These are phyloP conservation scores for Sitophilus oryzae DNA, from an alignment of 1,140 invertebrate species.

Conservation along the genomic window DNA sequence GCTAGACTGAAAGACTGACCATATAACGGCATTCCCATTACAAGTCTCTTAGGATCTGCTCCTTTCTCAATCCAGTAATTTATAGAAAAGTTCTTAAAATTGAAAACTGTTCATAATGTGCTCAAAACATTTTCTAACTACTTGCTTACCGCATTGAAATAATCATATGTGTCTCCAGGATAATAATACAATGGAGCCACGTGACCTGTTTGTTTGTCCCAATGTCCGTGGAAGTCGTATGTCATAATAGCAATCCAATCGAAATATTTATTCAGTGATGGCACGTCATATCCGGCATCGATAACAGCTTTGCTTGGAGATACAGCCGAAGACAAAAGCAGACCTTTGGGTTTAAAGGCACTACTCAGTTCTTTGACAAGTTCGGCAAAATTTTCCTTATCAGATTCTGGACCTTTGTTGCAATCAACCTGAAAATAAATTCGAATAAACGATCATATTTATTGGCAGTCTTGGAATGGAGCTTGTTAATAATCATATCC, in stretches of 20 bases:
- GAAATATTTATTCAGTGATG: constrained; percentile 60
- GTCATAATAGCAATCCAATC: constrained; percentile 89
- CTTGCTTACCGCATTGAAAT: constrained; percentile 64
- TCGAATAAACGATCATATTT: too few species aligned
- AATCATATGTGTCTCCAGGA: constrained; percentile 64
- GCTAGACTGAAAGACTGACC: constrained; percentile 75
- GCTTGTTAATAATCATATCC: too few species aligned
- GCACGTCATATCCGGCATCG: constrained; percentile 73
- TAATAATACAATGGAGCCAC: constrained; percentile 72
- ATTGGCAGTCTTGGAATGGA: too few species aligned
- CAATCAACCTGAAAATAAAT: constrained; percentile 24
- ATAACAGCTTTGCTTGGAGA: constrained; percentile 78
- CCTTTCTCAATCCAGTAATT: constrained; percentile 75
- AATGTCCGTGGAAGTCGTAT: constrained; percentile 84
- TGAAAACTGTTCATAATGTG: neutral
- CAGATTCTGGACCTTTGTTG: constrained; percentile 24
- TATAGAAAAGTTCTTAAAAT: constrained; percentile 69
- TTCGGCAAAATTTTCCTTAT: constrained; percentile 60
- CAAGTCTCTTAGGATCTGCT: constrained; percentile 61
- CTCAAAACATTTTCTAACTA: neutral
- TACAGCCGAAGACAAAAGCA: constrained; percentile 74
- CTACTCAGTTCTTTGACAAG: constrained; percentile 65
- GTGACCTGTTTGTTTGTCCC: constrained; percentile 85
- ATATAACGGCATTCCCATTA: constrained; percentile 78
- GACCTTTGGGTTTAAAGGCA: constrained; percentile 63